A percentile compares a stretch with the other conserved stretches of the same genome.
Conservation (phyloP, 2,888 invertebrate species). For the Xestobium rufovillosum region DNA sequence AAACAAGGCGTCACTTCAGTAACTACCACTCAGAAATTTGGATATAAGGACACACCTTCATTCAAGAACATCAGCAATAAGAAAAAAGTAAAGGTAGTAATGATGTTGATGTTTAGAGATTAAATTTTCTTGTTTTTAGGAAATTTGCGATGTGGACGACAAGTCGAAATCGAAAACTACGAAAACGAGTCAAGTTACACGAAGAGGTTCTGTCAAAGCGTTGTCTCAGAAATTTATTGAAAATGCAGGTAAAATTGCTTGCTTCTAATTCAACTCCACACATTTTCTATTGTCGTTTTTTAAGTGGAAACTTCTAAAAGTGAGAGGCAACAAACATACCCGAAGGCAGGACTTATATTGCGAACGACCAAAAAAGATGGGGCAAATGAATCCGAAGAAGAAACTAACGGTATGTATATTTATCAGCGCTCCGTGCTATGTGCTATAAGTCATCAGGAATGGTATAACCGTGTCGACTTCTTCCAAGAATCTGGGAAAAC, state of each 20-base stretch:
- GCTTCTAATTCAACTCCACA: conserved; percentile 3
- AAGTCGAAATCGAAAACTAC: conserved; percentile 29
- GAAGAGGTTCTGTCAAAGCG: conserved; percentile 69
- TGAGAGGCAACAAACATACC: conserved; percentile 53
- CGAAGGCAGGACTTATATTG: conserved; percentile 68
- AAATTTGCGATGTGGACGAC: conserved; percentile 32
- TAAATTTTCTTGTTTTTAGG: conserved; percentile 22
- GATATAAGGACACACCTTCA: conserved; percentile 36
- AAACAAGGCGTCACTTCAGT: conserved; percentile 34
- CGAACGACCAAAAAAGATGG: conserved; percentile 54
- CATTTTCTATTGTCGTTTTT: conserved; percentile 18
- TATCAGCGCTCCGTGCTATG: no score
- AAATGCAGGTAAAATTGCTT: conserved; percentile 47
- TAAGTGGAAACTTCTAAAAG: conserved; percentile 49
- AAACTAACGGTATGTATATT: no score
- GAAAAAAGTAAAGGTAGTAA: conserved; percentile 25
- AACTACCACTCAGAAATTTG: conserved; percentile 42
- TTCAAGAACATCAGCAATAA: conserved; percentile 31
- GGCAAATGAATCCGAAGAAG: conserved; percentile 8
- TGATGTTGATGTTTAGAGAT: conserved; percentile 3
- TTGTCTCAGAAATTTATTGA: conserved; percentile 74
- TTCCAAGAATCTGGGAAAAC: no score
- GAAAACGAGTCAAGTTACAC: conserved; percentile 46
- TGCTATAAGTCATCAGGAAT: no score
- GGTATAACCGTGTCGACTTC: no score